Base-by-base conservation (phyloP, 2,888 invertebrate species). In the Nebria brevicollis region DNA sequence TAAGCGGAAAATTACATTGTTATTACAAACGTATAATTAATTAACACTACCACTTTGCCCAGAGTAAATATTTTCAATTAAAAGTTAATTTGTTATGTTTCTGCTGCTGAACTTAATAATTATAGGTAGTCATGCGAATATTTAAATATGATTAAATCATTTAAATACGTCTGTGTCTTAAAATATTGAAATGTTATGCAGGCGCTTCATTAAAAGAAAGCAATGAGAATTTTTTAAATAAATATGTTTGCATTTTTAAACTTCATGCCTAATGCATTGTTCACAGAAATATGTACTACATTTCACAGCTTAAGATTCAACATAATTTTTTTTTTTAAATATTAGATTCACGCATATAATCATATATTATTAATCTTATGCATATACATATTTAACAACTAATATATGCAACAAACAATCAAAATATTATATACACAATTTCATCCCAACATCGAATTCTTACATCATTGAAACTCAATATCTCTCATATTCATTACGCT, bases 161-260 rank as follows among this genome's bases (percentile, higher is more conserved):
- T 77, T 77, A 54, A 77, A 77, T 77, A 77, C 43, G 20, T 68
- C 26, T 77, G 68, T 77, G 42, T 70, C 68, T 68, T 66, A 74
- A 77, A 70, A 77, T 70, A 77, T 77, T 77, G 77, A 77, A 77
- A 77, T 77, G 73, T 77, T 77, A 77, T 77, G 72, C 77, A 77
- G 42, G 43, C 54, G 26, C 54, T 73, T 77, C 72, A 77, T 77
- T 77, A 77, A 68, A 68, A 77, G 66, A 64, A 64, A 77, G 72
- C 72, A 77, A 77, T 77, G 72, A 77, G 72, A 65, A 64, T 72
- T 72, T 26, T 72, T 64, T 54, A 72, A 72, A 77, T 77, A 77
- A 77, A 72, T 77, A 77, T 77, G 77, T 77, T 77, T 72, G 72
- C 77, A 77, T 77, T 77, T 75, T 77, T 72, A 77, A 77, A 77